These are phyloP conservation scores for Thecophora atra DNA, from an alignment of 2,888 invertebrate species.

Conservation along the genomic window DNA sequence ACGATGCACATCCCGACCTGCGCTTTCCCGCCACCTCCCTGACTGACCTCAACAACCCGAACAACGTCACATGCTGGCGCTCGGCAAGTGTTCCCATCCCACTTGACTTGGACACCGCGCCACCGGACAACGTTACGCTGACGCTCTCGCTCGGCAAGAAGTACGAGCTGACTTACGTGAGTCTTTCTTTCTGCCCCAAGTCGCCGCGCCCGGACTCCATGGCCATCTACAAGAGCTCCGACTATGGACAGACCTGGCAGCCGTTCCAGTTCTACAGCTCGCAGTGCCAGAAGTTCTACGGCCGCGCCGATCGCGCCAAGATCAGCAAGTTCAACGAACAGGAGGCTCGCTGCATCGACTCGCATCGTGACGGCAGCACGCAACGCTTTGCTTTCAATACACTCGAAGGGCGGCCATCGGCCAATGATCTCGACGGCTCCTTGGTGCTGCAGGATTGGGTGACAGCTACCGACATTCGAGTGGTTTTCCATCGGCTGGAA, in stretches of 20 bases:
- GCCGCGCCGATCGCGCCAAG: slow-evolving; percentile 84
- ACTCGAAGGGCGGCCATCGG: slow-evolving; percentile 94
- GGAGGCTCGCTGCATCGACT: slow-evolving; percentile 95
- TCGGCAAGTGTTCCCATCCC: slow-evolving; percentile 82
- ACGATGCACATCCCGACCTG: slow-evolving; percentile 78
- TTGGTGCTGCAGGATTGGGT: slow-evolving; percentile 99
- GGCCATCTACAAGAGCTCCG: slow-evolving; percentile 96
- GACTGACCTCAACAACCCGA: slow-evolving; percentile 96
- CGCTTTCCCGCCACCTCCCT: slow-evolving; percentile 84
- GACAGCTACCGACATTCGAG: slow-evolving; percentile 96
- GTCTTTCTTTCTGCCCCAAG: slow-evolving; percentile 92
- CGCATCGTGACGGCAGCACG: slow-evolving; percentile 79
- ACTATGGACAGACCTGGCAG: slow-evolving; percentile 97
- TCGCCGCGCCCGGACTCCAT: slow-evolving; percentile 96
- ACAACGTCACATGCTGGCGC: slow-evolving; percentile 98
- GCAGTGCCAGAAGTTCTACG: slow-evolving; percentile 92
- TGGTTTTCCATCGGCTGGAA: slow-evolving; percentile 90
- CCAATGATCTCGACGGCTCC: slow-evolving; percentile 94
- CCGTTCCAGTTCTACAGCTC: slow-evolving; percentile 99
- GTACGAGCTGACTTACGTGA: slow-evolving; percentile 98
- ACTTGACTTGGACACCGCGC: slow-evolving; percentile 76
- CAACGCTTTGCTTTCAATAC: slow-evolving; percentile 97
- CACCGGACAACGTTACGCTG: slow-evolving; percentile 92
- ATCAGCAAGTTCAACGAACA: slow-evolving; percentile 97
- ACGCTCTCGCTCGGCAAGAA: slow-evolving; percentile 94